Percentiles rank a stretch among this genome's conserved stretches.
Conservation (phyloP, 2,888 invertebrate species). For the Fabriciana adippe region DNA sequence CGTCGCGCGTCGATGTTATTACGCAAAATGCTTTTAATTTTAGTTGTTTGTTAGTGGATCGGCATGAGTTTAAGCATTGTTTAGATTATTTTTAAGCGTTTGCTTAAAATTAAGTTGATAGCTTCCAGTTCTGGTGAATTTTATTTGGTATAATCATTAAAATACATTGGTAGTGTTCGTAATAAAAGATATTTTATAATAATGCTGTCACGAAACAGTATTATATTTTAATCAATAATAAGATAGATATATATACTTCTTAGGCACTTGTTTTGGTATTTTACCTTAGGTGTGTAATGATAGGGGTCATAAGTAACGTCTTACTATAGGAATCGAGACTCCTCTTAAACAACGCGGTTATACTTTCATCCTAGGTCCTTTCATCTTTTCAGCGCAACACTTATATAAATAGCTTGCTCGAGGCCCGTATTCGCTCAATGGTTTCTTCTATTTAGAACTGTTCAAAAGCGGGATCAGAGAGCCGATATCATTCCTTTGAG, state of each 20-base stretch:
- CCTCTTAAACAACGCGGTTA: conserved; percentile 25
- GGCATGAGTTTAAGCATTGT: neutral
- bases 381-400: conserved; percentile 36
- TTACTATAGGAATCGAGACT: conserved; percentile 4
- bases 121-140: neutral
- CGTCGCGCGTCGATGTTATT: conserved; percentile 7
- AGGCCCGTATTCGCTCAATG: conserved; percentile 29
- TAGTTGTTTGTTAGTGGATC: conserved; percentile 11
- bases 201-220: neutral
- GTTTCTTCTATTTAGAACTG: conserved; percentile 27
- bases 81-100: neutral
- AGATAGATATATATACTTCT: neutral
- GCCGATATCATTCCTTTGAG: conserved; percentile 17
- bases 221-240: neutral
- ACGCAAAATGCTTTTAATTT: conserved; percentile 21
- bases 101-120: neutral
- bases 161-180: too few relatives aligned
- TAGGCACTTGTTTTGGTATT: neutral
- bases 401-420: conserved; percentile 32
- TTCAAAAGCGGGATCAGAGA: conserved; percentile 24
- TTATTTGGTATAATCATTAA: too few relatives aligned
- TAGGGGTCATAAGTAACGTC: neutral
- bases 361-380: conserved; percentile 23
- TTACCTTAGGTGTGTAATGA: neutral
- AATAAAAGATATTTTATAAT: too few relatives aligned